These are phyloP conservation scores for Syngnathoides biaculeatus DNA, from an alignment of 2,113 vertebrate genomes.

Conservation along the genomic window DNA sequence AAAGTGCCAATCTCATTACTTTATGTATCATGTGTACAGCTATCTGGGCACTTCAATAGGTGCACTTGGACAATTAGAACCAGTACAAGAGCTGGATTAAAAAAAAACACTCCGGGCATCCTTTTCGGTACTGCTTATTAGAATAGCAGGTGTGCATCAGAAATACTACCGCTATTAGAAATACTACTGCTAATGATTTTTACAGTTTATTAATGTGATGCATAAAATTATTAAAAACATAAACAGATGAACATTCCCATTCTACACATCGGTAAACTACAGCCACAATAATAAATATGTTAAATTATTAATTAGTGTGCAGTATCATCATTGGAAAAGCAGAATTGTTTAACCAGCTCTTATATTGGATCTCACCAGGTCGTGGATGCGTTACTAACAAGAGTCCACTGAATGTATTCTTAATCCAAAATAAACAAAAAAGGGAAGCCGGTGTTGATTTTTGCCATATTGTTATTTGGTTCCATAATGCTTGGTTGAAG, in stretches of 20 bases:
- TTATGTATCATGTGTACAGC: not conserved
- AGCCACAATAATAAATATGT: too few relatives aligned
- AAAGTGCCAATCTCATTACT: not conserved
- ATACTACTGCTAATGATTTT: too few relatives aligned
- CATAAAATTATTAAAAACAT: too few relatives aligned
- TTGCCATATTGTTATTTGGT: constrained; percentile 81
- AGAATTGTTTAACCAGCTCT: not conserved
- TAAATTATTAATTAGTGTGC: too few relatives aligned
- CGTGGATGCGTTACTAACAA: not conserved
- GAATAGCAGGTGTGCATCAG: not conserved
- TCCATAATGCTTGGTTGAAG: constrained; percentile 92
- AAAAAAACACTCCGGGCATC: not conserved
- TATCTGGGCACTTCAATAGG: not conserved
- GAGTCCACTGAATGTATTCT: not conserved
- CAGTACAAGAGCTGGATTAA: not conserved
- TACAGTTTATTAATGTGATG: too few relatives aligned
- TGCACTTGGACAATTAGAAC: not conserved
- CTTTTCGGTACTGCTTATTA: not conserved
- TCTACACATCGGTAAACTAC: too few relatives aligned
- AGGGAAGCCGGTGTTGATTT: constrained; percentile 17
- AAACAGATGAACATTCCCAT: too few relatives aligned
- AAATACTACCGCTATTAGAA: too few relatives aligned
- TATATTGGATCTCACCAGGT: not conserved
- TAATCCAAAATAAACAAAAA: constrained; percentile 14
- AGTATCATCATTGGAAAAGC: too few relatives aligned